Evolutionary conservation across 2,888 invertebrate species (phyloP).

Genomic region (Lacanobia wlatinum): DNA sequence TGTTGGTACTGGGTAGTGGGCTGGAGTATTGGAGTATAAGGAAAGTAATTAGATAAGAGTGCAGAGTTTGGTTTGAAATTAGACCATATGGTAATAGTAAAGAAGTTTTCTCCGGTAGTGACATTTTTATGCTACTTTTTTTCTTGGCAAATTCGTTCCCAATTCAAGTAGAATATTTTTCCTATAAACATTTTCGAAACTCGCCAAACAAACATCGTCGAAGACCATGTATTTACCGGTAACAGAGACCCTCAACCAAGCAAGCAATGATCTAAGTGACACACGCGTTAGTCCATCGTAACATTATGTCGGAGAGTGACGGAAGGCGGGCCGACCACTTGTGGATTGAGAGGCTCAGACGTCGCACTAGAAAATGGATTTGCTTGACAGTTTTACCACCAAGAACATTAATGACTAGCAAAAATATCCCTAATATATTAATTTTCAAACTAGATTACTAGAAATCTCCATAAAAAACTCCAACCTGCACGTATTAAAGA

Average conservation of each 20-base stretch:
- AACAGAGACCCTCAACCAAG: not conserved
- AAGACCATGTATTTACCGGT: not conserved
- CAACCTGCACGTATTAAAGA: not conserved
- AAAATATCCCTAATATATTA: not conserved
- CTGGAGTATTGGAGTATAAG: not conserved
- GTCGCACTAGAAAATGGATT: conserved; percentile 79
- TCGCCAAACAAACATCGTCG: not conserved
- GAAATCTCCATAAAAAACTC: not conserved
- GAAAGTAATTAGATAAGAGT: too few relatives aligned
- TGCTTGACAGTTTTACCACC: conserved; percentile 48
- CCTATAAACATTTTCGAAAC: not conserved
- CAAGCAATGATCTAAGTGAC: conserved; percentile 47
- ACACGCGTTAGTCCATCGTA: conserved; percentile 60
- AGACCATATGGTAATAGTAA: not conserved
- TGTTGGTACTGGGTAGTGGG: conserved; percentile 3
- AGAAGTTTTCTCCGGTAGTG: not conserved
- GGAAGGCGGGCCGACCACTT: conserved; percentile 87
- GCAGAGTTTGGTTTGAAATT: not conserved
- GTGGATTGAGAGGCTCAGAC: conserved; percentile 81
- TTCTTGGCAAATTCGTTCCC: not conserved
- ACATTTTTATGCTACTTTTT: too few relatives aligned
- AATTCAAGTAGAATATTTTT: not conserved
- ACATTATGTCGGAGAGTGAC: conserved; percentile 70
- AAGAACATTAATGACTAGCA: not conserved
- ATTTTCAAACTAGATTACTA: not conserved